Percentiles rank a stretch among this genome's conserved stretches.
Evolutionary conservation across 2,113 vertebrate genomes (phyloP).

Genomic region (Furnarius figulus): DNA sequence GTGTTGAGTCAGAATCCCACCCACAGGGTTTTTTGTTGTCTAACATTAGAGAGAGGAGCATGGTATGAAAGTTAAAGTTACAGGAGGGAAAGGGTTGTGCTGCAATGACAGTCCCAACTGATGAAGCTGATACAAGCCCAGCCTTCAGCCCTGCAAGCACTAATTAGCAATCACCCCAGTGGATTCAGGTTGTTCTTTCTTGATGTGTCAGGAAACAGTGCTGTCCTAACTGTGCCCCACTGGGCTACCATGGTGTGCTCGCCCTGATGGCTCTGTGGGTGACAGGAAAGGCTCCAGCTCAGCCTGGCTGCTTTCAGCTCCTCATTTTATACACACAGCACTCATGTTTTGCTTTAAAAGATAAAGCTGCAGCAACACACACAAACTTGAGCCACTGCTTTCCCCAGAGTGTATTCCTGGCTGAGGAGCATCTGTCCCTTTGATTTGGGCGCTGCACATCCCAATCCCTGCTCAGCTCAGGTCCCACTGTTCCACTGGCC

Average conservation of each 20-base stretch:
- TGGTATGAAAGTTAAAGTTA: background rate
- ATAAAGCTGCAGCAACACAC: background rate
- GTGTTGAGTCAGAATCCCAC: background rate
- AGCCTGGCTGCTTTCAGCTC: background rate
- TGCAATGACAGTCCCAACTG: background rate
- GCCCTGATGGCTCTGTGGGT: background rate
- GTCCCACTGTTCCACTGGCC: background rate
- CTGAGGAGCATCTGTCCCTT: background rate
- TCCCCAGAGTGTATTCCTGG: accelerated
- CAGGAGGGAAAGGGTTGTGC: background rate
- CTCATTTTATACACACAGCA: background rate
- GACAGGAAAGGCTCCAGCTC: background rate
- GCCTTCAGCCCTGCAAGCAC: background rate
- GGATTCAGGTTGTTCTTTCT: background rate
- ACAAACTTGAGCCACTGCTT: background rate
- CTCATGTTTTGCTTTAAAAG: background rate
- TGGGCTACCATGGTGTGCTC: background rate
- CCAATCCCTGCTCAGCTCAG: background rate
- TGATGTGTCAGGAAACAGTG: background rate
- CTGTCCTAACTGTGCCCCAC: background rate
- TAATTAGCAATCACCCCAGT: background rate
- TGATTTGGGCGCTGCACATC: background rate
- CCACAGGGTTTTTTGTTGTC: accelerated
- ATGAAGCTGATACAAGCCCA: background rate
- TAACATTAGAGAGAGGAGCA: accelerated